Evolutionary conservation across 1,140 invertebrate species (phyloP).

Genomic region (Eumaeus atala): DNA sequence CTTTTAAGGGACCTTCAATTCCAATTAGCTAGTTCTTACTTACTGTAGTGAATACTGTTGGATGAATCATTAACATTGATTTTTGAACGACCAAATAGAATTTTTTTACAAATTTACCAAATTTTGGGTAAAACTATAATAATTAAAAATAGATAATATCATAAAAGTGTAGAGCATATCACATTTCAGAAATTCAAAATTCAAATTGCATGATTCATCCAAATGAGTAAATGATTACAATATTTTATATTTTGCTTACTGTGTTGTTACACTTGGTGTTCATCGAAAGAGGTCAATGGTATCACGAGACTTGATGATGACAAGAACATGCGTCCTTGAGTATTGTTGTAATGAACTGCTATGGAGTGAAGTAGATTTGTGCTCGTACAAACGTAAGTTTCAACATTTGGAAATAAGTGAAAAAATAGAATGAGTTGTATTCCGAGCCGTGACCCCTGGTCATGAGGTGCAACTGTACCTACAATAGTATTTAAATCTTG

Average conservation of each 20-base stretch:
- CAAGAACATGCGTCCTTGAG: conserved; percentile 54
- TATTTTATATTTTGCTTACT: conserved; percentile 24
- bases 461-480: conserved; percentile 56
- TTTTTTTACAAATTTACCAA: conserved; percentile 64
- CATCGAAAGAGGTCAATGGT: neutral
- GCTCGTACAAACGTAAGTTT: conserved; percentile 54
- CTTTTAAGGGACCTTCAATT: conserved; percentile 74
- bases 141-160: conserved; percentile 59
- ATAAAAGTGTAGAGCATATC: conserved; percentile 71
- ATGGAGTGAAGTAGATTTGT: conserved; percentile 57
- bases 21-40: conserved; percentile 72
- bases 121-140: conserved; percentile 51
- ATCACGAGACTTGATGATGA: neutral
- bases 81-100: conserved; percentile 69
- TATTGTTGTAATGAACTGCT: conserved; percentile 61
- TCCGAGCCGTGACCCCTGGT: conserved; percentile 46
- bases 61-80: conserved; percentile 56
- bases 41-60: conserved; percentile 68
- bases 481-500: conserved; percentile 56
- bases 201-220: conserved; percentile 51
- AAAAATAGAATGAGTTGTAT: conserved; percentile 51
- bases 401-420: conserved; percentile 73
- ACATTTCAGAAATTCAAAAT: conserved; percentile 48
- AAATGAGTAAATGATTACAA: conserved; percentile 61
- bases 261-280: conserved; percentile 4